Evolutionary conservation across 1,140 invertebrate genomes (phyloP), one percentile per base, ranked within the genome.

Genomic region (Drosophila ohnishii): DNA sequence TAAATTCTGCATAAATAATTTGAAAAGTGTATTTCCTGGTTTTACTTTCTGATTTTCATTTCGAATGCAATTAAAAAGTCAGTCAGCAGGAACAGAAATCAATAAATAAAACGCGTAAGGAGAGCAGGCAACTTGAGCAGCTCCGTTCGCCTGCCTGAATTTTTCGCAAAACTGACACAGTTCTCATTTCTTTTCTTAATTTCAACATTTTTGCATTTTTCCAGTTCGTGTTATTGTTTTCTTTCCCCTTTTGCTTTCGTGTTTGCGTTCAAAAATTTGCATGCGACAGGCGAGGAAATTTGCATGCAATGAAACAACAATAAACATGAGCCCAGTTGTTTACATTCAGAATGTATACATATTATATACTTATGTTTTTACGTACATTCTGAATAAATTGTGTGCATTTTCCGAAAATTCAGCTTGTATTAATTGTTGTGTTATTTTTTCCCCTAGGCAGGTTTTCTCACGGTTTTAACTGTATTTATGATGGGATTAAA

Each of bases 251-350:
- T 70, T 71, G 40, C 65, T 40, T 59, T 71, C 65, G 67, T 48
- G 67, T 39, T 70, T 70, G 42, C 34, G 56, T 70, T 28, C 34
- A 11, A 44, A 50, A 39, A 42, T 70, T 59, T 71, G 67, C 67
- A 71, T 71, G 65, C 51, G 51, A 58, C 65, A 50, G 66, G 30
- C 67, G 44, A 59, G 51, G 22, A 59, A 70, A 71, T 71, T 59
- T 70, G 67, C 67, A 71, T 71, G 67, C 65, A 28, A 40, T 50
- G 22, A 50, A 71, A 71, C 67, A 59, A 71, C 67, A 71, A 71
- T 71, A 71, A 71, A 71, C 67, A 71, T 48, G 67, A 16, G 19
- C 16, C 22, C 13, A 48, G 35, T 59, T 70, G 65, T 71, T 71
- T 58, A 25, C 30, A 40, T 16, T 70, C 5, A 28, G 10, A 50